Evolutionary conservation across 1,140 invertebrate species (phyloP).

Genomic region (Zaprionus nigranus): DNA sequence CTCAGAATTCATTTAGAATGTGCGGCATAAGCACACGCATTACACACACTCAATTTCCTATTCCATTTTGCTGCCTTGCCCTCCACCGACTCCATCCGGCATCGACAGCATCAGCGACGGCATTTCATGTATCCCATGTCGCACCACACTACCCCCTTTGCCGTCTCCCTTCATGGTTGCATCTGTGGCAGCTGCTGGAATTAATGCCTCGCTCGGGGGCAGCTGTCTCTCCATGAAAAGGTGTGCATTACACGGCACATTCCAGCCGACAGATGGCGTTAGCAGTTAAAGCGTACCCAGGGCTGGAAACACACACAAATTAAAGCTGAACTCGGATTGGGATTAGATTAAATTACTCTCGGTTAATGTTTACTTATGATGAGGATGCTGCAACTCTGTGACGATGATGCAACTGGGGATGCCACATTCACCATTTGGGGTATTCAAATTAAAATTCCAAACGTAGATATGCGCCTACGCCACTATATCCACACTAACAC

Average conservation of each 20-base stretch:
- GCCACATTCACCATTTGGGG: not conserved
- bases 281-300: slow-evolving; percentile 27
- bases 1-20: slow-evolving; percentile 75
- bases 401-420: not conserved
- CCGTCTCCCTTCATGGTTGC: slow-evolving; percentile 17
- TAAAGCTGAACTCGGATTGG: not conserved
- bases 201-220: slow-evolving; percentile 64
- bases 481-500: not conserved
- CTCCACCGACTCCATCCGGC: slow-evolving; percentile 31
- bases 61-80: slow-evolving; percentile 60
- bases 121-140: slow-evolving; percentile 23
- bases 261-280: slow-evolving; percentile 22
- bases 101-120: slow-evolving; percentile 31
- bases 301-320: not conserved
- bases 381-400: not conserved
- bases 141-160: too few relatives aligned
- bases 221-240: slow-evolving; percentile 48
- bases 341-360: not conserved
- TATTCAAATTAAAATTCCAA: slow-evolving; percentile 36
- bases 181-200: slow-evolving; percentile 47
- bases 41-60: slow-evolving; percentile 81
- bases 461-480: slow-evolving; percentile 1
- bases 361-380: not conserved
- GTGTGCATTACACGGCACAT: slow-evolving; percentile 63
- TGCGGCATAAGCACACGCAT: slow-evolving; percentile 77